Evolutionary conservation across 2,797 vertebrate species (phyloP).

Genomic region (Linurgus olivaceus): DNA sequence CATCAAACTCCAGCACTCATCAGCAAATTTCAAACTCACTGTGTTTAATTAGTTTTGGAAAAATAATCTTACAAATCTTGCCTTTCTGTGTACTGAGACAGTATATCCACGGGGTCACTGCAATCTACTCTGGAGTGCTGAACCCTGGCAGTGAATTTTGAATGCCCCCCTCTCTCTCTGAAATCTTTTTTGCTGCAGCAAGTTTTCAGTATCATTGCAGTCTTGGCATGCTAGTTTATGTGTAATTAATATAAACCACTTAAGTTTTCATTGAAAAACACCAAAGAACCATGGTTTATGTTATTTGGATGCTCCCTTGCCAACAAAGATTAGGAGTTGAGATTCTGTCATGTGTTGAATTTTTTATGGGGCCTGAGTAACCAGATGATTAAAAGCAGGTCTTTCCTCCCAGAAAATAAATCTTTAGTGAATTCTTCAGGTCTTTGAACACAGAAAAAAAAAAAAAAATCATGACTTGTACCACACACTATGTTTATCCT

Average conservation of each 20-base stretch:
- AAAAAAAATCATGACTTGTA: neutral
- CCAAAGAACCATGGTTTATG: neutral
- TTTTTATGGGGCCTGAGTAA: slow-evolving; percentile 23
- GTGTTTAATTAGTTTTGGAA: slow-evolving; percentile 24
- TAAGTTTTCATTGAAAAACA: slow-evolving; percentile 19
- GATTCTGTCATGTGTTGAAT: neutral
- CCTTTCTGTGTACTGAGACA: neutral
- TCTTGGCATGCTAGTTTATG: slow-evolving; percentile 11
- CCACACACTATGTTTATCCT: slow-evolving; percentile 36
- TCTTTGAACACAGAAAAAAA: neutral
- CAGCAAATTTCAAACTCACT: neutral
- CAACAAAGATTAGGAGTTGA: neutral
- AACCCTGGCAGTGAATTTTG: neutral
- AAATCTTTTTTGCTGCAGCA: neutral
- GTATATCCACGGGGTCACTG: neutral
- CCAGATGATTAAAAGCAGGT: slow-evolving; percentile 51
- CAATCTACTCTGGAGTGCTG: neutral
- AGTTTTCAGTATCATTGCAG: neutral
- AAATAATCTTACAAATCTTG: neutral
- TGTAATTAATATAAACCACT: slow-evolving; percentile 28
- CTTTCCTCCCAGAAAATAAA: slow-evolving; percentile 10
- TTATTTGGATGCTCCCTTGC: neutral
- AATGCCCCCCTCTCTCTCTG: neutral
- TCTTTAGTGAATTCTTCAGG: neutral
- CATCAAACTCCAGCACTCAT: neutral